phyloP scores from a whole-genome alignment of 2,888 invertebrate species.

The Cephus spinipes region DNA sequence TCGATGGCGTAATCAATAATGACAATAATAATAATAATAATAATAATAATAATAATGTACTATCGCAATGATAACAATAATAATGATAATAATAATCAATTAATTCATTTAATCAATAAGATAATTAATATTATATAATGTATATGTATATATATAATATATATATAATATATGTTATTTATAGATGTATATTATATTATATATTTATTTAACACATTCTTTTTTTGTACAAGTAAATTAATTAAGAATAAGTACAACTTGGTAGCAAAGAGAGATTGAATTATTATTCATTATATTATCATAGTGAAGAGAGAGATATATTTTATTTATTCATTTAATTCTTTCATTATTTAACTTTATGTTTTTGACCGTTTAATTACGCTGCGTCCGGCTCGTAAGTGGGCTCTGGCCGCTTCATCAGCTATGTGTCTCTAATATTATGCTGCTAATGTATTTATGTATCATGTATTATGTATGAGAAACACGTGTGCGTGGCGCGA shows the following conservation, averaged over 20 bases:
- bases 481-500: not conserved
- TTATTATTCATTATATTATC: conserved; percentile 63
- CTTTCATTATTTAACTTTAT: conserved; percentile 56
- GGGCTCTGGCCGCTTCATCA: conserved; percentile 26
- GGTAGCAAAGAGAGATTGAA: conserved; percentile 68
- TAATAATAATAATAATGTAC: not conserved
- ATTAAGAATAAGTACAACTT: conserved; percentile 69
- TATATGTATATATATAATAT: conserved; percentile 28
- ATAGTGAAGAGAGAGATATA: conserved; percentile 53
- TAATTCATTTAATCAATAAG: conserved; percentile 36
- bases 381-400: conserved; percentile 33
- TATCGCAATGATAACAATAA: not conserved
- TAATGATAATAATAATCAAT: conserved; percentile 2
- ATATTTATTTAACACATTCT: conserved; percentile 65
- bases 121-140: conserved; percentile 49
- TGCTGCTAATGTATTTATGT: too few species aligned
- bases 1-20: conserved; percentile 1
- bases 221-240: conserved; percentile 67
- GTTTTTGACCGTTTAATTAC: conserved; percentile 56
- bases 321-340: conserved; percentile 45
- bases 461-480: too few species aligned
- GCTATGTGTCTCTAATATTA: too few species aligned
- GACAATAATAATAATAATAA: not conserved
- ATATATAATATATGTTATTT: conserved; percentile 54
- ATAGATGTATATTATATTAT: conserved; percentile 59